Conservation (phyloP, 2,797 vertebrate species). For the Melanotaenia nigrans region DNA sequence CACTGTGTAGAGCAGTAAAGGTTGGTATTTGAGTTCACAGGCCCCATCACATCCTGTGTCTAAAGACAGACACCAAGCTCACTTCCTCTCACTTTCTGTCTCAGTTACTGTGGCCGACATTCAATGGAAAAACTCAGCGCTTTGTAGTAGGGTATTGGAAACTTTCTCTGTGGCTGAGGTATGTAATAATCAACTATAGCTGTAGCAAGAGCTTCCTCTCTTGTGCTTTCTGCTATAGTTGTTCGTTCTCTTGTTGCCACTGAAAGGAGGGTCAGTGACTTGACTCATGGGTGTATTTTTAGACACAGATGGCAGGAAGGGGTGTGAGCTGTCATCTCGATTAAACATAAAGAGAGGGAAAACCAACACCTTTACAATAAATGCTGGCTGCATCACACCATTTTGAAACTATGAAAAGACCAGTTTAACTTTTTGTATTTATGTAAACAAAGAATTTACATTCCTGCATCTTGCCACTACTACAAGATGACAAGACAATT, state of each 20-base stretch:
- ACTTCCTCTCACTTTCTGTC: conserved; percentile 73
- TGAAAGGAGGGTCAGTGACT: conserved; percentile 72
- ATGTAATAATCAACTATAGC: conserved; percentile 69
- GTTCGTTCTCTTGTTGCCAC: conserved; percentile 41
- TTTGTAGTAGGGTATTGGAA: conserved; percentile 83
- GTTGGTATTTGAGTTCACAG: conserved; percentile 74
- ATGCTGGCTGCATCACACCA: conserved; percentile 67
- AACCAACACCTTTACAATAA: conserved; percentile 62
- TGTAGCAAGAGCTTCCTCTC: conserved; percentile 72
- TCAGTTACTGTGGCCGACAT: conserved; percentile 71
- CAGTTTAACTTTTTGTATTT: conserved; percentile 12
- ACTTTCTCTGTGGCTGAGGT: conserved; percentile 81
- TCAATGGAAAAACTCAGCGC: conserved; percentile 79
- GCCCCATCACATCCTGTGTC: conserved; percentile 84
- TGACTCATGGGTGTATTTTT: conserved; percentile 74
- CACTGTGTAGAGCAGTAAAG: conserved; percentile 66
- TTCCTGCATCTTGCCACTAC: neutral
- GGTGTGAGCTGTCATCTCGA: conserved; percentile 69
- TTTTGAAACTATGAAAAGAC: conserved; percentile 20
- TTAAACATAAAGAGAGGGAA: conserved; percentile 63
- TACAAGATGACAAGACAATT: too few relatives aligned
- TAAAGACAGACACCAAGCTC: conserved; percentile 74
- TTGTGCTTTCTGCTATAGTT: conserved; percentile 50
- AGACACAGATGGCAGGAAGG: conserved; percentile 80
- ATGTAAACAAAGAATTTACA: neutral